phyloP scores from a whole-genome alignment of 2,888 invertebrate species.

The Lasioglossum pauxillum region DNA sequence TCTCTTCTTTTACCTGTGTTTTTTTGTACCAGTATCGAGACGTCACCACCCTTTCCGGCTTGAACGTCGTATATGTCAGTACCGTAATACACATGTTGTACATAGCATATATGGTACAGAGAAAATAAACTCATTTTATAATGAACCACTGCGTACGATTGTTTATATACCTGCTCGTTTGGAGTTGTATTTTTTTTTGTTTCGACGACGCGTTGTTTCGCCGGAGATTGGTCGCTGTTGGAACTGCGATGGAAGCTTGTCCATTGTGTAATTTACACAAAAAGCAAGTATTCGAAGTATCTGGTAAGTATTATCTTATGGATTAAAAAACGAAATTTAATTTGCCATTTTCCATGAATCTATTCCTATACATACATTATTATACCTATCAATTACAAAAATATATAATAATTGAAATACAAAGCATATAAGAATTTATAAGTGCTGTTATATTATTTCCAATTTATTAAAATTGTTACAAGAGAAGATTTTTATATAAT shows the following conservation, averaged over 20 bases:
- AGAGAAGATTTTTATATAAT: too few species aligned
- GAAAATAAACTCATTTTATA: conserved; percentile 84
- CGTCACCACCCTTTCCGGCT: conserved; percentile 58
- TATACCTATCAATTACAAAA: too few species aligned
- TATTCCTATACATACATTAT: too few species aligned
- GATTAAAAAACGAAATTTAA: not conserved
- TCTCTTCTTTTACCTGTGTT: conserved; percentile 28
- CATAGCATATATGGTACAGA: conserved; percentile 83
- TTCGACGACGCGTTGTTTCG: not conserved
- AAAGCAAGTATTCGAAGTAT: not conserved
- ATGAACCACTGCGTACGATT: conserved; percentile 71
- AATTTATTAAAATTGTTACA: too few species aligned
- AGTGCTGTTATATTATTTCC: too few species aligned
- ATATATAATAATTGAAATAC: too few species aligned
- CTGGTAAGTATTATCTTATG: not conserved
- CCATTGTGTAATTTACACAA: not conserved
- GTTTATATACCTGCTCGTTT: not conserved
- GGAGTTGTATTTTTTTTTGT: not conserved
- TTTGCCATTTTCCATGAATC: too few species aligned
- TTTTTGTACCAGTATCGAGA: conserved; percentile 79
- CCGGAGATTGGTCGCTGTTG: not conserved
- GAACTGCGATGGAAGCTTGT: not conserved
- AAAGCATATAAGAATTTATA: too few species aligned
- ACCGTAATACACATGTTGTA: conserved; percentile 82
- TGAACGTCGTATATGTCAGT: conserved; percentile 80